phyloP scores from a whole-genome alignment of 2,113 vertebrate genomes.

The Kryptolebias marmoratus region DNA sequence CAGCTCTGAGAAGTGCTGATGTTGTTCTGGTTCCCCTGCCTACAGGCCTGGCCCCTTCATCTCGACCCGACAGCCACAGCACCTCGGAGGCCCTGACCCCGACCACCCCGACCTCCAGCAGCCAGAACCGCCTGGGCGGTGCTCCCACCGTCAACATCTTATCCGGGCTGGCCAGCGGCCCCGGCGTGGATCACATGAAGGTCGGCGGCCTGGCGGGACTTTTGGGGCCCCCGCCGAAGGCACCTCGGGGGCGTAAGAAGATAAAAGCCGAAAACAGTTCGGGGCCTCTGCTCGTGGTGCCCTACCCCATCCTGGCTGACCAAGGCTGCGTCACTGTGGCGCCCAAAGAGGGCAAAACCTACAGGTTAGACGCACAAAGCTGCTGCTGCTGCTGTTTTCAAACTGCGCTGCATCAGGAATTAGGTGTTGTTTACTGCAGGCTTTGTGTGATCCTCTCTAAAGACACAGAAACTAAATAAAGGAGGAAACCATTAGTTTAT shows the following conservation, averaged over 20 bases:
- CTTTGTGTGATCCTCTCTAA: too few relatives aligned
- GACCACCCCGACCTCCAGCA: constrained; percentile 92
- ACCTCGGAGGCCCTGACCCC: constrained; percentile 90
- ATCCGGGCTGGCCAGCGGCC: constrained; percentile 92
- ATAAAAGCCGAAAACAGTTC: constrained; percentile 93
- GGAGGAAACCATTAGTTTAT: neutral
- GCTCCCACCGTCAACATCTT: constrained; percentile 93
- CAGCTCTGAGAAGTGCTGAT: neutral
- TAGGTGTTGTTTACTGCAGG: neutral
- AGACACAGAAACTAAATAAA: neutral
- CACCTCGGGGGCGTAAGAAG: constrained; percentile 93
- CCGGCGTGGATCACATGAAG: constrained; percentile 94
- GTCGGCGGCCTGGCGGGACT: constrained; percentile 88
- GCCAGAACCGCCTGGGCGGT: constrained; percentile 90
- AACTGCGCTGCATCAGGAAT: neutral
- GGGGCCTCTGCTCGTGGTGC: constrained; percentile 92
- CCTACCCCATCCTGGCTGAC: constrained; percentile 94
- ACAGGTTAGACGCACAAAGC: constrained; percentile 84
- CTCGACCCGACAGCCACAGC: constrained; percentile 83
- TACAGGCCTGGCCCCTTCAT: constrained; percentile 87
- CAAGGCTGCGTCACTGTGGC: constrained; percentile 81
- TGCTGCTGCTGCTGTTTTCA: neutral
- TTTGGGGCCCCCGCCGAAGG: constrained; percentile 88
- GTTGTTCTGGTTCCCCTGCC: neutral
- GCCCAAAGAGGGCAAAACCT: constrained; percentile 97